Conservation (phyloP, 2,888 invertebrate genomes). For the Amiota minor region DNA sequence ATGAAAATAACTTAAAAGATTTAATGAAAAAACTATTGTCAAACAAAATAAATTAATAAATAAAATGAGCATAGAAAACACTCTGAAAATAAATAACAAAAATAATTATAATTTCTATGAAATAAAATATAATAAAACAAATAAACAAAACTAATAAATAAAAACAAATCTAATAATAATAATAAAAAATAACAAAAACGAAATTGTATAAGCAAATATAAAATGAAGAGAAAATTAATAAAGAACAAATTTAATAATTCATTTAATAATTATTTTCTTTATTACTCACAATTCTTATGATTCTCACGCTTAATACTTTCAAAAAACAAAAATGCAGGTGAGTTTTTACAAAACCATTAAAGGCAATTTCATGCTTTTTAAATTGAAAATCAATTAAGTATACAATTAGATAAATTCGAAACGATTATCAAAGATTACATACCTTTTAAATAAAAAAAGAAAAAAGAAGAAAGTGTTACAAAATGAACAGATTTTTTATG, state of each 20-base stretch:
- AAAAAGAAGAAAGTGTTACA: too few relatives aligned
- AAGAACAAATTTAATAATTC: conserved; percentile 58
- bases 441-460: too few relatives aligned
- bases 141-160: conserved; percentile 45
- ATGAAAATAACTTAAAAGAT: conserved; percentile 7
- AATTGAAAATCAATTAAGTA: too few relatives aligned
- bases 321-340: too few relatives aligned
- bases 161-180: conserved; percentile 31
- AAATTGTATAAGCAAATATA: conserved; percentile 47
- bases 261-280: conserved; percentile 32
- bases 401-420: too few relatives aligned
- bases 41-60: conserved; percentile 40
- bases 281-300: too few relatives aligned
- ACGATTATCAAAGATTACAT: too few relatives aligned
- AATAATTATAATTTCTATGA: conserved; percentile 60
- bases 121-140: conserved; percentile 54
- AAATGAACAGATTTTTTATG: too few relatives aligned
- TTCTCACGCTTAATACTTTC: too few relatives aligned
- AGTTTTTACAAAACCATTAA: too few relatives aligned
- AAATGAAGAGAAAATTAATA: conserved; percentile 54
- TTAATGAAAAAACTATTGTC: conserved; percentile 32
- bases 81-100: conserved; percentile 53
- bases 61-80: conserved; percentile 36
- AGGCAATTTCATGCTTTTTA: too few relatives aligned
- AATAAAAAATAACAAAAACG: conserved; percentile 45